Evolutionary conservation across 2,888 invertebrate species (phyloP).

Genomic region (Trichogramma evanescens): DNA sequence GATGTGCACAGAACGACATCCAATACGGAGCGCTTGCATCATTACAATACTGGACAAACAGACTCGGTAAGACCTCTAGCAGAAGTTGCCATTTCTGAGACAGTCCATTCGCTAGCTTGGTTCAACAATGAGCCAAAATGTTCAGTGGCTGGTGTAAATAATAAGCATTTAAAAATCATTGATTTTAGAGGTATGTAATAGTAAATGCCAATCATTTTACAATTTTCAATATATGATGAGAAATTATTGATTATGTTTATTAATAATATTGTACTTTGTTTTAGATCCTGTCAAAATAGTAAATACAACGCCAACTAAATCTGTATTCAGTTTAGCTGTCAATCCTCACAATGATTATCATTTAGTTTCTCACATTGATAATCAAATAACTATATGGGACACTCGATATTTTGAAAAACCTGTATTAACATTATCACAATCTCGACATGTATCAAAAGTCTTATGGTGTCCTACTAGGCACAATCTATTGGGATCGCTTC

Average conservation of each 20-base stretch:
- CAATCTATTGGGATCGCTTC: slow-evolving; percentile 73
- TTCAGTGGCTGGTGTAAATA: slow-evolving; percentile 82
- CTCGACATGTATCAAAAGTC: slow-evolving; percentile 65
- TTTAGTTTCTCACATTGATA: slow-evolving; percentile 77
- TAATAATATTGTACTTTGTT: slow-evolving; percentile 2
- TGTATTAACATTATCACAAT: slow-evolving; percentile 63
- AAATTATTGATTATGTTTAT: neutral
- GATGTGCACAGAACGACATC: slow-evolving; percentile 60
- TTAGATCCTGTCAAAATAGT: slow-evolving; percentile 67
- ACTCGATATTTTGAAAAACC: slow-evolving; percentile 79
- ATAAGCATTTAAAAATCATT: slow-evolving; percentile 79
- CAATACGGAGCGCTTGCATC: slow-evolving; percentile 40
- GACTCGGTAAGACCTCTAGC: slow-evolving; percentile 58
- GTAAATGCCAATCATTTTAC: neutral
- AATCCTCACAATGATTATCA: slow-evolving; percentile 73
- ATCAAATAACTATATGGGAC: slow-evolving; percentile 82
- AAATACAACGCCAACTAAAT: slow-evolving; percentile 66
- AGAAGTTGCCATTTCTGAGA: slow-evolving; percentile 78
- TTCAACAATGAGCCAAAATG: slow-evolving; percentile 66
- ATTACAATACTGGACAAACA: slow-evolving; percentile 44
- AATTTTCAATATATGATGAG: slow-evolving; percentile 1
- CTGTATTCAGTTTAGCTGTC: slow-evolving; percentile 74
- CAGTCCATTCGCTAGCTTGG: slow-evolving; percentile 81
- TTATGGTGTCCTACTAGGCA: slow-evolving; percentile 86
- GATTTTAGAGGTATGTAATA: slow-evolving; percentile 71